A percentile compares a stretch with the other conserved stretches of the same genome.
Conservation (phyloP, 2,113 vertebrate genomes). For the Corythornis madagascariensis region DNA sequence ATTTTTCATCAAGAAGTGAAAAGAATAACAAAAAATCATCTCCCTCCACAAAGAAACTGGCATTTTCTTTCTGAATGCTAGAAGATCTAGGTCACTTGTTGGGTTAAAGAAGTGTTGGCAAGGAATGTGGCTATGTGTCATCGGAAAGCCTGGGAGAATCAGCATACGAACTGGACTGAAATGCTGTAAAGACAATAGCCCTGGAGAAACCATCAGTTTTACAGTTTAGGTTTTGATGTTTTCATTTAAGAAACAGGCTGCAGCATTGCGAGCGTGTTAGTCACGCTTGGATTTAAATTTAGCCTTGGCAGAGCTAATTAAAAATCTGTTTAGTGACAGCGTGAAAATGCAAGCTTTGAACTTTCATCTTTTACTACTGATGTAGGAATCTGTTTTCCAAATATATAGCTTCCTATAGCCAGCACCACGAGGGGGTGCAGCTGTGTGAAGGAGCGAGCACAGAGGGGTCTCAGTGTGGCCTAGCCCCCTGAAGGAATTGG, state of each 20-base stretch:
- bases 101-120: conserved; percentile 50
- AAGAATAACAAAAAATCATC: background rate
- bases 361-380: conserved; percentile 22
- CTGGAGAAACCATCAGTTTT: conserved; percentile 57
- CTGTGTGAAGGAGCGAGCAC: background rate
- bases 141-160: conserved; percentile 17
- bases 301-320: conserved; percentile 62
- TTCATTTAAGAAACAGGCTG: conserved; percentile 56
- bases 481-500: background rate
- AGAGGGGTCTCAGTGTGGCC: background rate
- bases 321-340: conserved; percentile 40
- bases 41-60: background rate
- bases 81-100: conserved; percentile 13
- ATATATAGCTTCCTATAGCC: background rate
- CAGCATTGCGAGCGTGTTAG: conserved; percentile 4
- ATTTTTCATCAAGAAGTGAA: background rate
- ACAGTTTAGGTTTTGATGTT: conserved; percentile 48
- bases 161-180: background rate
- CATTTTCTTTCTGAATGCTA: background rate
- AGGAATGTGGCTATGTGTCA: conserved; percentile 17
- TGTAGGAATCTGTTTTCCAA: conserved; percentile 11
- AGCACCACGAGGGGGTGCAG: background rate
- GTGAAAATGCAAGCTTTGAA: conserved; percentile 19
- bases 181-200: conserved; percentile 38
- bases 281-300: conserved; percentile 60